These are phyloP conservation scores for Ectemnius lituratus DNA, from an alignment of 2,888 invertebrate genomes.

Conservation along the genomic window DNA sequence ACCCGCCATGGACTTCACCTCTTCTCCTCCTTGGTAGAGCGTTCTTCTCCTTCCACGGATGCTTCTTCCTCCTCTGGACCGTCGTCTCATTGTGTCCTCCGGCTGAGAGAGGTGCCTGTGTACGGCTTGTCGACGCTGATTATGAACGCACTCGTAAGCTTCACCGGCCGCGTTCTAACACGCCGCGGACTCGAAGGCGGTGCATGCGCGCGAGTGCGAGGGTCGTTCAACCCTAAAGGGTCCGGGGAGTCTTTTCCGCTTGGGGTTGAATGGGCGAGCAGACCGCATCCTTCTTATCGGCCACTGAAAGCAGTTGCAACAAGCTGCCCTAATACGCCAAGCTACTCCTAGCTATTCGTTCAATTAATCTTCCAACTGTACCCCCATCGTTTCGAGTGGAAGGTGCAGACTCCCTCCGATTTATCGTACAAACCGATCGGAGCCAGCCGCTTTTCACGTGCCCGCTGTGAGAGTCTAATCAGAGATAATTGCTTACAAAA, in stretches of 20 bases:
- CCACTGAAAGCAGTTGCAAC: neutral
- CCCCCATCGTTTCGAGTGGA: neutral
- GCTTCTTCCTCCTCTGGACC: slow-evolving; percentile 27
- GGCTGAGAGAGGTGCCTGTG: slow-evolving; percentile 55
- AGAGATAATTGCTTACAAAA: slow-evolving; percentile 10
- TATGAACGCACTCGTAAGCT: slow-evolving; percentile 69
- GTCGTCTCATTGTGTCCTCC: slow-evolving; percentile 53
- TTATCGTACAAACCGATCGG: neutral
- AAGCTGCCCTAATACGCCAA: neutral
- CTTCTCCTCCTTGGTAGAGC: slow-evolving; percentile 17
- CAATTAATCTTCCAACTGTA: too few relatives aligned
- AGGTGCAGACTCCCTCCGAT: neutral
- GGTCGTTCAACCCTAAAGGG: slow-evolving; percentile 63
- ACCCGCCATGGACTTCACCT: slow-evolving; percentile 23
- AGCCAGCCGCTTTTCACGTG: slow-evolving; percentile 1
- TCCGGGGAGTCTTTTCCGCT: slow-evolving; percentile 38
- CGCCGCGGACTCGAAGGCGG: slow-evolving; percentile 44
- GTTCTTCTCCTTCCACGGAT: slow-evolving; percentile 18
- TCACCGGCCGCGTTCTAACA: slow-evolving; percentile 53
- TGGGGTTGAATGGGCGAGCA: slow-evolving; percentile 9
- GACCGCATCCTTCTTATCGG: neutral
- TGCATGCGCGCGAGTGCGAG: slow-evolving; percentile 11
- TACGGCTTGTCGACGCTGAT: slow-evolving; percentile 68
- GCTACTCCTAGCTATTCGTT: too few relatives aligned
- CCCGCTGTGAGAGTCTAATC: slow-evolving; percentile 2